A percentile compares a stretch with the other conserved stretches of the same genome.
Conservation (phyloP, 2,797 vertebrate species). For the Rhabdophis nuchalis region DNA sequence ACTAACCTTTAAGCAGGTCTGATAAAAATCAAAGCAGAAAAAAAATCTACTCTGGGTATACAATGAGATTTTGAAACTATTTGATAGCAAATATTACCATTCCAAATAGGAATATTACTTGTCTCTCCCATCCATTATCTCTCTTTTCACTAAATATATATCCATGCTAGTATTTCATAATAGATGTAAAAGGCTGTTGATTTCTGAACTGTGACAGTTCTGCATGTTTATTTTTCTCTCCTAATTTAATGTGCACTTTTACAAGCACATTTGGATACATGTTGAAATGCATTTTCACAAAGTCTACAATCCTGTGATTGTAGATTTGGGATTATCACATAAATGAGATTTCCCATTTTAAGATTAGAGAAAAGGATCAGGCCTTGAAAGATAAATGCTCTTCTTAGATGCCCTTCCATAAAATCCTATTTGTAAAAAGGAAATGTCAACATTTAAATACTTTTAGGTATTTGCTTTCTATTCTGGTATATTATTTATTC, state of each 20-base stretch:
- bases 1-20: background rate
- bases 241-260: background rate
- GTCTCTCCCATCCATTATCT: fast-evolving
- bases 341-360: background rate
- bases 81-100: background rate
- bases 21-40: background rate
- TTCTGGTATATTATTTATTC: background rate
- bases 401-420: background rate
- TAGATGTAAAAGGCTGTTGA: no score
- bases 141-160: background rate
- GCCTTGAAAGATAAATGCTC: background rate
- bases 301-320: background rate
- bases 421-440: background rate
- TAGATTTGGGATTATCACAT: background rate
- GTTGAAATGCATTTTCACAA: background rate
- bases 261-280: background rate
- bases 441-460: background rate
- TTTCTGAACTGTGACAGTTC: background rate
- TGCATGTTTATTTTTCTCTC: background rate
- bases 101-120: background rate
- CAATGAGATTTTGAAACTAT: background rate
- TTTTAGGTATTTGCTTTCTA: background rate
- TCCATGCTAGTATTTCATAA: background rate
- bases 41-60: background rate
- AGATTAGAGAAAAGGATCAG: background rate